Conservation (phyloP, 1,140 invertebrate genomes). For the Habropoda laboriosa region DNA sequence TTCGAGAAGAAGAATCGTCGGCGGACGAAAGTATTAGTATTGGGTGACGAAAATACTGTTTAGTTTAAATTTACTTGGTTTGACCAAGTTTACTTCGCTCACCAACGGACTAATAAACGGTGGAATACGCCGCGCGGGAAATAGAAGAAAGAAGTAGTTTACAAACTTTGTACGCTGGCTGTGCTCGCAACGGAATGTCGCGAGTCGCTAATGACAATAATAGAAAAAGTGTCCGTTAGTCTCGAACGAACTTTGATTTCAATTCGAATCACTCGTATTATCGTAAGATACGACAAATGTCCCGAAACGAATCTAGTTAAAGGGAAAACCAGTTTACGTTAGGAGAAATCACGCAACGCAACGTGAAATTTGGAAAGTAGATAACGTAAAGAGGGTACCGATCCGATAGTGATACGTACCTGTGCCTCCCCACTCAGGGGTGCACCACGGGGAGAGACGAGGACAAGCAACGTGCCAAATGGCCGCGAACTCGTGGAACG, state of each 20-base stretch:
- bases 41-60: no score
- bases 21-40: no score
- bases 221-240: background rate
- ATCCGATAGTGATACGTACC: background rate
- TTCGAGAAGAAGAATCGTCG: background rate
- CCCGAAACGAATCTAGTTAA: no score
- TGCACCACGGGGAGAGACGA: constrained; percentile 7
- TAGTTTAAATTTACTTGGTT: background rate
- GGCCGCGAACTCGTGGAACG: constrained; percentile 1
- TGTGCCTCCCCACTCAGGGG: constrained; percentile 4
- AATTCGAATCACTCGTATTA: background rate
- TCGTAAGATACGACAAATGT: no score
- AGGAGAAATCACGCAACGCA: no score
- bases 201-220: background rate
- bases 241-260: background rate
- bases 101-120: constrained; percentile 13
- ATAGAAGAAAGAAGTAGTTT: constrained; percentile 33
- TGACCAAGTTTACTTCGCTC: no score
- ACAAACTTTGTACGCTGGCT: background rate
- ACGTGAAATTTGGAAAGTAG: no score
- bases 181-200: no score
- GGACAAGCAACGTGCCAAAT: background rate
- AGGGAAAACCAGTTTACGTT: no score
- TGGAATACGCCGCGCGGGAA: constrained; percentile 24
- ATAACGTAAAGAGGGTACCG: background rate